Percentiles rank a stretch among this genome's conserved stretches.
Evolutionary conservation across 2,113 vertebrate species (phyloP).

Genomic region (Vulpes lagopus): DNA sequence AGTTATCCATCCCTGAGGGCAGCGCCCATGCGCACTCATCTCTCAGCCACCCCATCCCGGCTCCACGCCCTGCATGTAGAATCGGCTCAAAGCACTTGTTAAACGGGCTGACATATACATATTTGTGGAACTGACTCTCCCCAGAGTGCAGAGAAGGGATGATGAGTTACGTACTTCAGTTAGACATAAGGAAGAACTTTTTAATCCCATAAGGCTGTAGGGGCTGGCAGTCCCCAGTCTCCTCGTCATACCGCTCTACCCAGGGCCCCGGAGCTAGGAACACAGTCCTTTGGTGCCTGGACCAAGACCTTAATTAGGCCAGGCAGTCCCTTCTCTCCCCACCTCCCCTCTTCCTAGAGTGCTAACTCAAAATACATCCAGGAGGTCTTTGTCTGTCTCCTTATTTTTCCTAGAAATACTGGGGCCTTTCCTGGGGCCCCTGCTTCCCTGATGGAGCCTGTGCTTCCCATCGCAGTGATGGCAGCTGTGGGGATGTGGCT

Average conservation of each 20-base stretch:
- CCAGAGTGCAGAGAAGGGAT: not conserved
- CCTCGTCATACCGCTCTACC: not conserved
- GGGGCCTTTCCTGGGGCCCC: not conserved
- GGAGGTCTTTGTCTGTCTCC: not conserved
- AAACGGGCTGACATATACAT: not conserved
- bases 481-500: not conserved
- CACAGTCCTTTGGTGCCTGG: not conserved
- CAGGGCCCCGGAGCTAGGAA: not conserved
- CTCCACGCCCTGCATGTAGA: not conserved
- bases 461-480: not conserved
- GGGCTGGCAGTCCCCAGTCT: not conserved
- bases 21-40: accelerated
- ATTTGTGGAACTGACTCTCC: not conserved
- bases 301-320: not conserved
- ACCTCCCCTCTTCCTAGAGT: not conserved
- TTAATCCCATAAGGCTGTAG: not conserved
- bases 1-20: not conserved
- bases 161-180: not conserved
- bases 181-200: not conserved
- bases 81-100: not conserved
- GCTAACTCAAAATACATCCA: not conserved
- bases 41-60: accelerated
- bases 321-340: not conserved
- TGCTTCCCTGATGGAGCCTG: not conserved
- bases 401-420: not conserved